Evolutionary conservation across 1,140 invertebrate species (phyloP).

Genomic region (Pseudomyrmex concolor): DNA sequence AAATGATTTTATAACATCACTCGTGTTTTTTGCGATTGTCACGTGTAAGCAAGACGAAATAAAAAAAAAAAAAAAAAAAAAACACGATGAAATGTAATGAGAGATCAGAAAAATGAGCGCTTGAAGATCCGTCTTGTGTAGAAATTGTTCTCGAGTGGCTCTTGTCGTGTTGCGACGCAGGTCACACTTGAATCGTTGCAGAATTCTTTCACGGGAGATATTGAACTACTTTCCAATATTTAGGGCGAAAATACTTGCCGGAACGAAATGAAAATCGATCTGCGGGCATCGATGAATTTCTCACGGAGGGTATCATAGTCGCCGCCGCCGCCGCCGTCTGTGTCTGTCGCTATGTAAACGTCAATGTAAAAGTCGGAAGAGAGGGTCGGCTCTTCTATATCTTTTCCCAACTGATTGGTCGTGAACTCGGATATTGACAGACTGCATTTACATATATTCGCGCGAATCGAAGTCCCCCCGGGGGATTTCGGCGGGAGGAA

Average conservation of each 20-base stretch:
- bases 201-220: conserved; percentile 15
- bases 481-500: background rate
- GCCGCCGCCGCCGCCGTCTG: background rate
- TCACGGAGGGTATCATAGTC: conserved; percentile 7
- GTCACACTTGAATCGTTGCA: background rate
- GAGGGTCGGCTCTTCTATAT: conserved; percentile 39
- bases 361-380: conserved; percentile 42
- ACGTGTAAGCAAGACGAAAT: background rate
- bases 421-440: conserved; percentile 60
- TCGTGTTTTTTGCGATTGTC: background rate
- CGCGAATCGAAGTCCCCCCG: conserved; percentile 18
- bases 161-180: background rate
- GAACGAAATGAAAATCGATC: conserved; percentile 62
- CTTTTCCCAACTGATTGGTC: conserved; percentile 31
- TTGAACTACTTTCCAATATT: conserved; percentile 46
- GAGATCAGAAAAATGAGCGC: background rate
- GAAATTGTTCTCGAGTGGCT: conserved; percentile 8
- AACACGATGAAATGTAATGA: conserved; percentile 1
- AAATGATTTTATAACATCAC: background rate
- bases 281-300: conserved; percentile 61
- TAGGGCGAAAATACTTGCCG: conserved; percentile 39
- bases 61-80: background rate
- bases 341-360: conserved; percentile 31
- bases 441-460: conserved; percentile 52
- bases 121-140: background rate